Base-by-base conservation (phyloP, 1,140 invertebrate genomes). In the Sinella curviseta region DNA sequence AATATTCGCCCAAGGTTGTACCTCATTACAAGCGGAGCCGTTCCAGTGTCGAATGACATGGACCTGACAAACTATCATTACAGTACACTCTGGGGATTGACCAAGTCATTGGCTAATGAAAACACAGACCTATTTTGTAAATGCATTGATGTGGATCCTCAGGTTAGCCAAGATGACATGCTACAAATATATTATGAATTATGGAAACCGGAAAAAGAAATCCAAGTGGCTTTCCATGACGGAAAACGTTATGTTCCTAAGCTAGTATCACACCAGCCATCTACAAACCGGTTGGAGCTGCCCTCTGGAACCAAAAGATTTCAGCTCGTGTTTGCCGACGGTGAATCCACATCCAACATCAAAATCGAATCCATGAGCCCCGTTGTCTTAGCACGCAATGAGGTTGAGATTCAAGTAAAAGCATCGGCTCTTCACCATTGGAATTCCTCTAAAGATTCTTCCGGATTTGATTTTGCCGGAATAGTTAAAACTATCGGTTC, bases 361-460 rank as follows among this genome's bases (percentile, higher is more conserved):
- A 1, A 70, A 33, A 31, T 70, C 31, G 65, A 4, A 33, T 30
- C 3, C 30, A 4, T 70, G 12, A 30, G 31, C 12, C 14, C 65
- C 14, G 2, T 12, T 33, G 30, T 4, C 2, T 70, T 70, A 30
- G 30, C 8, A 12, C 3, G 4, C 1, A 33, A 70, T 30, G 35
- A 75, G 16, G 36, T 75, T 39, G 74, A 75, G 39, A 30, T 75
- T 48, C 74, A 54, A 28, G 26, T 75, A 2, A 36, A 75, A 26
- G 34, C 36, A 24, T 75, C 74, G 3, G 74, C 35, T 16, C 28
- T 75, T 3, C 35, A 75, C 31, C 39, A 39, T 54, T 39, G 28
- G 39, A 35, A 75, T 30, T 3, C 39, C 1, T 4, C 31, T 75
- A 8, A 75, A 12, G 24, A 75, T 30, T 2, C 35, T 8, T 31